Conservation (phyloP, 2,797 vertebrate species). For the Myotis vivesi region DNA sequence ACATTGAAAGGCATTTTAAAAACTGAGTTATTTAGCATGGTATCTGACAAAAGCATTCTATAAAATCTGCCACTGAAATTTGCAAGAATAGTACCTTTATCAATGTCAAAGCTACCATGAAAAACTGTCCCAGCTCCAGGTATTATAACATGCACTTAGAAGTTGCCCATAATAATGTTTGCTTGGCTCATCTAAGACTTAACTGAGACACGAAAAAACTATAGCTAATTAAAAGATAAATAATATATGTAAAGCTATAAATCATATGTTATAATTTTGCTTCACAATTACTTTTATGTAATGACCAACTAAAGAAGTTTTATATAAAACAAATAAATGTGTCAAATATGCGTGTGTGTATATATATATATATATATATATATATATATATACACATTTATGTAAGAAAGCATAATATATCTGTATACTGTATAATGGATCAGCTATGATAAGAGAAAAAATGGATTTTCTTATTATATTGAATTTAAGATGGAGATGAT, state of each 20-base stretch:
- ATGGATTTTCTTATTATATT: not conserved
- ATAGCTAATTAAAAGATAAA: not conserved
- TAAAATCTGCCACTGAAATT: not conserved
- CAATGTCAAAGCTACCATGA: not conserved
- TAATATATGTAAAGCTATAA: not conserved
- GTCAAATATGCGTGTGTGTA: not conserved
- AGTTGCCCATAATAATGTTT: not conserved
- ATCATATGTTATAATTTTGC: not conserved
- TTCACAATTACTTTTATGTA: slow-evolving; percentile 4
- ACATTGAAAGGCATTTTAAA: not conserved
- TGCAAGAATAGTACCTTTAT: not conserved
- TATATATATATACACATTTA: no score
- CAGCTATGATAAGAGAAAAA: not conserved
- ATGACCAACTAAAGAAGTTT: not conserved
- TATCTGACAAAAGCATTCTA: not conserved
- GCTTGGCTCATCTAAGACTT: not conserved
- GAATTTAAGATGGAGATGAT: not conserved
- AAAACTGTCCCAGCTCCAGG: not conserved
- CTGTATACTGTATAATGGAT: not conserved
- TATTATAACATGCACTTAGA: not conserved
- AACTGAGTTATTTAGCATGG: not conserved
- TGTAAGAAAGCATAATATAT: not conserved
- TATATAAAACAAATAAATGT: slow-evolving; percentile 1
- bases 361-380: no score
- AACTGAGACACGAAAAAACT: not conserved